These are phyloP conservation scores for Alethe castanea DNA, from an alignment of 2,113 vertebrate species.

Conservation along the genomic window DNA sequence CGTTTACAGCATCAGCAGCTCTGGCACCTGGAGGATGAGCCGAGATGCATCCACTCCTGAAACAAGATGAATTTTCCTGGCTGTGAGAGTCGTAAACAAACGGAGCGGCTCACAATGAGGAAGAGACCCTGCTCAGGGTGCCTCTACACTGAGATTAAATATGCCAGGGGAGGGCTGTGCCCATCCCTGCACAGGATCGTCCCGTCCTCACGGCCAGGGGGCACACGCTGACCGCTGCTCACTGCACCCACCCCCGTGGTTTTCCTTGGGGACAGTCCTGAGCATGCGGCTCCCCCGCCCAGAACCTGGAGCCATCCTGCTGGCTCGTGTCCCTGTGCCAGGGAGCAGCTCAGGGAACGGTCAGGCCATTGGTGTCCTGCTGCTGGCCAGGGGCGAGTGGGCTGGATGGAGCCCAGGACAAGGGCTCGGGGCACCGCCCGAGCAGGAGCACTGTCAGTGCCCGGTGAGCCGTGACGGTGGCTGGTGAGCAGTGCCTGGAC, in stretches of 20 bases:
- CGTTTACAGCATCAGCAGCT: background rate
- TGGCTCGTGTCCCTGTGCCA: fast-evolving
- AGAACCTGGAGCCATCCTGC: background rate
- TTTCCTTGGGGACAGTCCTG: background rate
- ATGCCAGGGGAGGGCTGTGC: background rate
- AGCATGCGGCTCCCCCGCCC: fast-evolving
- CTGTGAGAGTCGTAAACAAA: background rate
- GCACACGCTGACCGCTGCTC: fast-evolving
- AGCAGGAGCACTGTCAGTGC: background rate
- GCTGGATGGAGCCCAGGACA: background rate
- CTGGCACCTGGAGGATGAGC: background rate
- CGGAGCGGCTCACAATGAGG: background rate
- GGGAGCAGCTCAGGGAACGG: fast-evolving
- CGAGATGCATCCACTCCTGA: background rate
- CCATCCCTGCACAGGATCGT: background rate
- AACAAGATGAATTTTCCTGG: background rate
- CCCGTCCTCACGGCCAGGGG: fast-evolving
- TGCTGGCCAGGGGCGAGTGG: fast-evolving
- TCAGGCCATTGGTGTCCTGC: background rate
- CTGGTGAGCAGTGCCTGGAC: fast-evolving
- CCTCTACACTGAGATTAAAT: background rate
- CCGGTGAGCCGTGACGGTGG: fast-evolving
- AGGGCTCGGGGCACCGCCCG: fast-evolving
- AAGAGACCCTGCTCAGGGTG: fast-evolving
- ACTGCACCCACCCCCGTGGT: fast-evolving